phyloP scores from a whole-genome alignment of 1,140 invertebrate genomes.

The Ceratosolen solmsi region DNA sequence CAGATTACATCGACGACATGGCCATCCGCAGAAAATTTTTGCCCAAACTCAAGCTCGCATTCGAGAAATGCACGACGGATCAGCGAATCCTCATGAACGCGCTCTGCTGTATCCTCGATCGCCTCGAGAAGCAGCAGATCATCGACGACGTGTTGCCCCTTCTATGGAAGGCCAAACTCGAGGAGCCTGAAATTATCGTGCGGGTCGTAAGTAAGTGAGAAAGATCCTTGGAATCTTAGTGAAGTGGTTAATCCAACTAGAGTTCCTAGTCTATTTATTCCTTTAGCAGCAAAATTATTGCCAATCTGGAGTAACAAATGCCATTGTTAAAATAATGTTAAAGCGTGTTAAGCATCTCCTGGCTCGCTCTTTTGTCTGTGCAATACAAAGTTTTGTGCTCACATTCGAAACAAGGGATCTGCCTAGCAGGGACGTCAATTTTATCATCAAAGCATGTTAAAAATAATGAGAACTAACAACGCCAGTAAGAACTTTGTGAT shows the following conservation, averaged over 20 bases:
- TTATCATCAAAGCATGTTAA: too few relatives aligned
- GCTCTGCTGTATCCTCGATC: conserved; percentile 84
- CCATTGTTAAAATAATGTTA: too few relatives aligned
- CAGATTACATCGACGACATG: conserved; percentile 88
- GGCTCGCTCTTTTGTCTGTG: too few relatives aligned
- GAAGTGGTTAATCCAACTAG: background rate
- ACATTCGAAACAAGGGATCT: too few relatives aligned
- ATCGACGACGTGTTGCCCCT: conserved; percentile 94
- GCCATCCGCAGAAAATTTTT: conserved; percentile 88
- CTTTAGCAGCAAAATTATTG: too few relatives aligned
- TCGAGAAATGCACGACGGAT: conserved; percentile 88
- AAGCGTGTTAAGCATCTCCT: too few relatives aligned
- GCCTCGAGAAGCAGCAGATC: conserved; percentile 90
- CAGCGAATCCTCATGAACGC: conserved; percentile 85
- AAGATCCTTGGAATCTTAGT: background rate
- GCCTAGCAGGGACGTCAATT: too few relatives aligned
- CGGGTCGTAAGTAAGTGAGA: conserved; percentile 87
- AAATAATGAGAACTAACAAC: too few relatives aligned
- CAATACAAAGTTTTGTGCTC: background rate
- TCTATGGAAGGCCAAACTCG: conserved; percentile 88
- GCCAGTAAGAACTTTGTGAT: too few relatives aligned
- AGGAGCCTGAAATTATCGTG: conserved; percentile 87
- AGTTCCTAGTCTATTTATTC: background rate
- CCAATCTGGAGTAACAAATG: too few relatives aligned
- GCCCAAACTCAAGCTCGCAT: conserved; percentile 89